phyloP scores from a whole-genome alignment of 2,888 invertebrate genomes.

The Entomobrya proxima region DNA sequence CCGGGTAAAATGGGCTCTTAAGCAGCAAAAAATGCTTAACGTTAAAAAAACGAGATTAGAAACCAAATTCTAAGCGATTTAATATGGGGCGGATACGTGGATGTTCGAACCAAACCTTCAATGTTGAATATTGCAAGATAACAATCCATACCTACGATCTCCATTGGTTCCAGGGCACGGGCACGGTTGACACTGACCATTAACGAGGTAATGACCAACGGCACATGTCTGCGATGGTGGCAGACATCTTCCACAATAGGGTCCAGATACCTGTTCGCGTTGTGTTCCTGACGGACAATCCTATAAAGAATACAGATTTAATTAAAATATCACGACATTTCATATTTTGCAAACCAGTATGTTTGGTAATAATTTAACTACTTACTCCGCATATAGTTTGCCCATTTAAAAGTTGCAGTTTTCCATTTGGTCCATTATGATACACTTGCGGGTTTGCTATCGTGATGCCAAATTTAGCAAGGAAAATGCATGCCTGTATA shows the following conservation, averaged over 20 bases:
- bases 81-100: too few relatives aligned
- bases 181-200: conserved; percentile 53
- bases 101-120: too few relatives aligned
- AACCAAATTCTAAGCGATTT: too few relatives aligned
- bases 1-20: too few relatives aligned
- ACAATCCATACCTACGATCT: conserved; percentile 44
- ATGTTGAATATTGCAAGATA: too few relatives aligned
- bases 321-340: background rate
- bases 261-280: background rate
- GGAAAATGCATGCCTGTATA: conserved; percentile 29
- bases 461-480: background rate
- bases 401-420: conserved; percentile 16
- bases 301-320: conserved; percentile 17
- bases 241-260: conserved; percentile 63
- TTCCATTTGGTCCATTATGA: conserved; percentile 46
- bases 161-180: conserved; percentile 66
- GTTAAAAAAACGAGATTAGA: too few relatives aligned
- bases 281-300: conserved; percentile 55
- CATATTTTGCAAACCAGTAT: background rate
- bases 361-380: background rate
- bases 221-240: conserved; percentile 33
- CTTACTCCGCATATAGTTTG: conserved; percentile 53
- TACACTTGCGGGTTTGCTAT: conserved; percentile 8
- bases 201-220: conserved; percentile 39
- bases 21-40: too few relatives aligned